Evolutionary conservation across 1,140 invertebrate species (phyloP), one percentile per base, ranked within the genome.

Genomic region (Marisa cornuarietis): DNA sequence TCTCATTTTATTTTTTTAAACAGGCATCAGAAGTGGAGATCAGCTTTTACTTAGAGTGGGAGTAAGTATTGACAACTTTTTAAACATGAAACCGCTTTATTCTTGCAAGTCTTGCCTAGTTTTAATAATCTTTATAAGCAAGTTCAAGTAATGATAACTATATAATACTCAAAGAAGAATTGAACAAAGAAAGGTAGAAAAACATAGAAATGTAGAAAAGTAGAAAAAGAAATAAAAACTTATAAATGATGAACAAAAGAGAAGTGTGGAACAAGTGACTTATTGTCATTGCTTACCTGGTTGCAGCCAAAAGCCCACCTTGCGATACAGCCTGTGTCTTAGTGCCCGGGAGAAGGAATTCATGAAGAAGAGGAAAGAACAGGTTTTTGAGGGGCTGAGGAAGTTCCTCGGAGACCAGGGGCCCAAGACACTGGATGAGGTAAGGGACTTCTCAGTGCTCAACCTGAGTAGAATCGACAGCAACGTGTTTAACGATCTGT

Each of bases 321-420:
- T 90, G 24, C 74, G 88, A 42, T 90, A 90, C 83, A 88, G 88
- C 65, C 61, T 90, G 68, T 90, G 89, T 66, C 79, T 92, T 26
- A 92, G 91, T 87, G 87, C 92, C 24, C 84, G 89, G 52, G 92
- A 92, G 82, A 91, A 92, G 81, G 83, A 88, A 22, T 92, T 91
- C 79, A 82, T 89, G 42, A 79, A 83, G 61, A 83, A 84, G 13
- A 84, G 92, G 54, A 84, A 85, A 54, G 78, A 87, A 52, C 84
- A 87, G 62, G 90, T 89, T 0, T 83, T 88, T n/a, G 79, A 87
- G 61, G 88, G 82, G 9, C 84, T 92, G 83, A 83, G 87, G 22
- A 83, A 84, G 26, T 74, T 92, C 0, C 80, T 92, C n/a, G 90
- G 90, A 10, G 87, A 88, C 7, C 82, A 87, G 31, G 85, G 76